Evolutionary conservation across 2,797 vertebrate genomes (phyloP), one percentile per base, ranked within the genome.

Genomic region (Acropternis orthonyx): DNA sequence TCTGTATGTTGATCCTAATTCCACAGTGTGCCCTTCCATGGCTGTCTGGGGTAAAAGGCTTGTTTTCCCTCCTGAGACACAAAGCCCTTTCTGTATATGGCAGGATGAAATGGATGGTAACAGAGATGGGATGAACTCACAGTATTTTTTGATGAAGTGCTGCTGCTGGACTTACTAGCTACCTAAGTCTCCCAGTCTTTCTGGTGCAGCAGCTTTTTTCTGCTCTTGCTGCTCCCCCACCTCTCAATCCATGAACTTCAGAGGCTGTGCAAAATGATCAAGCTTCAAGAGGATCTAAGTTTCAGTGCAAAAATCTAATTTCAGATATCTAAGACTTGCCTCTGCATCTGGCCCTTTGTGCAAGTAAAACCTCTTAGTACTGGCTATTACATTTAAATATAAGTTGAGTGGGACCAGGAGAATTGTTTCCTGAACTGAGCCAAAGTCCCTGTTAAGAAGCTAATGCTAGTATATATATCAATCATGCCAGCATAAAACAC

Each of bases 251-350:
- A 34, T 3, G n/a, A 61, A 77, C 30, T 74, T 78, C 69, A 81
- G 69, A 75, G 41, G 20, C 24, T 89, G 71, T 80, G 37, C 27
- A 28, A 88, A 95, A 84, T 21, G n/a, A 36, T 65, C 74, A 74
- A 2, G 32, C 34, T 72, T 88, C 44, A 74, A 49, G 32, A 68
- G 4, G n/a, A 71, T 77, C 52, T 78, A 80, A 51, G 30, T 85
- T 93, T 88, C 73, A 78, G 32, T 66, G 58, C 17, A 41, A 85
- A 93, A 92, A 88, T 92, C 56, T 85, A 74, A 89, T 94, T 95
- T 95, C 79, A 81, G 58, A 71, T 18, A 71, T 77, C 72, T 77
- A 73, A 89, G 75, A 80, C 7, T 43, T 89, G 34, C 28, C 74
- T 81, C 54, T 81, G 27, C 15, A 46, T 54, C 68, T 83, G 72